phyloP scores from a whole-genome alignment of 2,888 invertebrate species.

The Endotricha flammealis region DNA sequence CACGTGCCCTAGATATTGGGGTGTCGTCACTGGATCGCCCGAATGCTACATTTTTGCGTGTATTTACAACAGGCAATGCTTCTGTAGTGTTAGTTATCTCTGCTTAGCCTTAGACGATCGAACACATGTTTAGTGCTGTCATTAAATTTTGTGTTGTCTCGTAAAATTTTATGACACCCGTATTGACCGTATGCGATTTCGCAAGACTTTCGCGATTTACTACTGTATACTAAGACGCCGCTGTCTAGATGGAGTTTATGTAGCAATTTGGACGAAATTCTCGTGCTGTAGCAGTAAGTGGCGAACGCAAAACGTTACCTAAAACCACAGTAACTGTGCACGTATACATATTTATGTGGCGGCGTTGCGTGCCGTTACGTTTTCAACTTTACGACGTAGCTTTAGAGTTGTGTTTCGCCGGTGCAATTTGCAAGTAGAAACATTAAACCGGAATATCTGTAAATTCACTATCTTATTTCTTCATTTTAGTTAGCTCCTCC shows the following conservation, averaged over 20 bases:
- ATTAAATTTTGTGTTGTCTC: conserved; percentile 33
- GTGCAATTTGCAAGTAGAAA: conserved; percentile 34
- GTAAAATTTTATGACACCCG: conserved; percentile 37
- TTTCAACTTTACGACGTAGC: conserved; percentile 37
- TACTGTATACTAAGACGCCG: conserved; percentile 11
- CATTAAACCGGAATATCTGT: conserved; percentile 70
- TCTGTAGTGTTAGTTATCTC: conserved; percentile 31
- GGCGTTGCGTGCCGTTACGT: conserved; percentile 22
- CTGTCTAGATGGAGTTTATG: conserved; percentile 1
- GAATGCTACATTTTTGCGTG: conserved; percentile 54
- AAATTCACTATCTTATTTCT: conserved; percentile 72
- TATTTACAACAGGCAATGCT: conserved; percentile 57
- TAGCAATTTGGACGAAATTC: neutral
- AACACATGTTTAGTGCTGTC: conserved; percentile 25
- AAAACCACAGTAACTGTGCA: conserved; percentile 32
- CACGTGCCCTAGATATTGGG: conserved; percentile 69
- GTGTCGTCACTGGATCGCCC: conserved; percentile 58
- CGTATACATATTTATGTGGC: conserved; percentile 48
- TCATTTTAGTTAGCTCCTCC: conserved; percentile 70
- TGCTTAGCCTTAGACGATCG: conserved; percentile 15
- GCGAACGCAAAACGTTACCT: conserved; percentile 16
- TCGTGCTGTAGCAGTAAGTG: conserved; percentile 7
- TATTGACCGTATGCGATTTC: conserved; percentile 49
- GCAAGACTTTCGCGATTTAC: conserved; percentile 35
- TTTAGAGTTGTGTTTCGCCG: conserved; percentile 43